Base-by-base conservation (phyloP, 2,113 vertebrate genomes). In the Silurus asotus region DNA sequence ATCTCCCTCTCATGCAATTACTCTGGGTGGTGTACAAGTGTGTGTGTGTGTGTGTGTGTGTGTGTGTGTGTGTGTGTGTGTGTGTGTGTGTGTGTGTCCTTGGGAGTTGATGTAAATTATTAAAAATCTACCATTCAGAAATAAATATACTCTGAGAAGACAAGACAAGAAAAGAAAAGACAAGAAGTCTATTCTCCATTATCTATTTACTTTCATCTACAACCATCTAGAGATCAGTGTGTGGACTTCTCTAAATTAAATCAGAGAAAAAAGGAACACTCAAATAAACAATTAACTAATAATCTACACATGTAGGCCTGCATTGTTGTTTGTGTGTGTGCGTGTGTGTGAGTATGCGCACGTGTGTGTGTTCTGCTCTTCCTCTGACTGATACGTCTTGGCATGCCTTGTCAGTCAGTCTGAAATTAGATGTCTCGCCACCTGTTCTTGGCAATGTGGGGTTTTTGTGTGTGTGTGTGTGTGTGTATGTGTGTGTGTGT, bases 371-470 rank as follows among this genome's bases (percentile, higher is more conserved):
- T 82, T 67, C 76, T 81, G 11, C 61, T 80, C 89, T 85, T 86
- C 81, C 82, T 85, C 79, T 87, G 89, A 90, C 89, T 87, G 90
- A 49, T 86, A 78, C 67, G 87, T 91, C 88, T 88, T 93, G 91
- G 91, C 93, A 93, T 75, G 53, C 81, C 65, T 82, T 69, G 91
- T 87, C 90, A 91, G 87, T 81, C 88, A 90, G 92, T 92, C 91
- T 92, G 90, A 91, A 90, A 61, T 62, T 89, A 88, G 90, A 91
- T 91, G 89, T 92, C 92, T 91, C 90, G 90, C 93, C 94, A 94
- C 94, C 93, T 94, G 93, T 91, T 94, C 91, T 88, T 89, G 90
- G 92, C 89, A 48, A 58, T 86, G 89, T 91, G 91, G 90, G 87
- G 76, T 84, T 87, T 88, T 78, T 85, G 88, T 92, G 84, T 84